Evolutionary conservation across 2,797 vertebrate species (phyloP).

Genomic region (Arctocebus calabarensis): DNA sequence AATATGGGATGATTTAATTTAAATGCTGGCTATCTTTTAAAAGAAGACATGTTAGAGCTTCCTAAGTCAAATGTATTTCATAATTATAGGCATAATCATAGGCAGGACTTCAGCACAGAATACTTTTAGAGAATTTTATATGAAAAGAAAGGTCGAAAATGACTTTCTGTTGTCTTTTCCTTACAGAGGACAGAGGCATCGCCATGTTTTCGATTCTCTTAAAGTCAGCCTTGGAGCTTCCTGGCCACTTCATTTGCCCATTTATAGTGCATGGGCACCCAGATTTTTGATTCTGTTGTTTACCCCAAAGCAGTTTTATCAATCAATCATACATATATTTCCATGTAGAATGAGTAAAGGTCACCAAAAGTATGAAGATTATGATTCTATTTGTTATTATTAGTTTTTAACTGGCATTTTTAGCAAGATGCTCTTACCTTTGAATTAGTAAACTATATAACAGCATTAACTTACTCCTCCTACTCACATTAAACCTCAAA

Average conservation of each 20-base stretch:
- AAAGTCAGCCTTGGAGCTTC: background rate
- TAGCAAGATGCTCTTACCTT: background rate
- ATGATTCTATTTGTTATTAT: background rate
- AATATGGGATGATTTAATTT: constrained; percentile 13
- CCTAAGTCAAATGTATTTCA: background rate
- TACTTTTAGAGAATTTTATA: constrained; percentile 43
- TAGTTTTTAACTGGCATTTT: background rate
- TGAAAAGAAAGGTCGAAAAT: constrained; percentile 54
- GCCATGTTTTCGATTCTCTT: background rate
- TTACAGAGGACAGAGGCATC: background rate
- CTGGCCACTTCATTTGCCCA: background rate
- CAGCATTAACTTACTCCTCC: background rate
- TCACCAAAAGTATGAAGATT: constrained; percentile 5
- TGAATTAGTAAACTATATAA: constrained; percentile 45
- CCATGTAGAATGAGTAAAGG: background rate
- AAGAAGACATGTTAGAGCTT: background rate
- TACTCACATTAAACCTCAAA: background rate
- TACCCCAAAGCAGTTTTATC: constrained; percentile 37
- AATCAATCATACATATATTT: background rate
- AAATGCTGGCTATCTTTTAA: constrained; percentile 2
- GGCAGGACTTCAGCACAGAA: background rate
- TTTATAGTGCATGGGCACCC: background rate
- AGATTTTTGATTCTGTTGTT: constrained; percentile 15
- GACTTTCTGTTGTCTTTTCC: constrained; percentile 13
- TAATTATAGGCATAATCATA: background rate